Conservation (phyloP, 2,888 invertebrate genomes). For the Tetragnatha montana region DNA sequence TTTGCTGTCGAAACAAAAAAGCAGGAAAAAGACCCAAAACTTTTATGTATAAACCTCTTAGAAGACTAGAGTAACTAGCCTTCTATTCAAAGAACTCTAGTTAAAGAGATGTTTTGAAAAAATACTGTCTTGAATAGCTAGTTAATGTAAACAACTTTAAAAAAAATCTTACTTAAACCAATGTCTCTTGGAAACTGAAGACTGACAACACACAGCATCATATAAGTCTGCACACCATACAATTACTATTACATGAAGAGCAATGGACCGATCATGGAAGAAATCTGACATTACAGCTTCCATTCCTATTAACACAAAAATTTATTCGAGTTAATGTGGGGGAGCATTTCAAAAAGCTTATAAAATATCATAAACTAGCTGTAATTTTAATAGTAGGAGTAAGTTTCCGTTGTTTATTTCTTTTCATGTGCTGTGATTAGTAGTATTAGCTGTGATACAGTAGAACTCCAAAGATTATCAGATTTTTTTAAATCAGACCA, state of each 20-base stretch:
- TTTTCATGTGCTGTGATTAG: no score
- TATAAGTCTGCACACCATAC: slow-evolving; percentile 99
- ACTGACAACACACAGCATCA: slow-evolving; percentile 98
- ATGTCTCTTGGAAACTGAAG: slow-evolving; percentile 92
- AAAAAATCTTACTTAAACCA: slow-evolving; percentile 93
- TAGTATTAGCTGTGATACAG: no score
- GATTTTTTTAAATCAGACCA: no score
- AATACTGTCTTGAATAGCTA: neutral
- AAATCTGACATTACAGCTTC: slow-evolving; percentile 99
- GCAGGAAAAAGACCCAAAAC: no score
- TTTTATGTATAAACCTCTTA: no score
- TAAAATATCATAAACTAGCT: no score
- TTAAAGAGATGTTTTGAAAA: neutral
- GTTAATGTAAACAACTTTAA: slow-evolving; percentile 35
- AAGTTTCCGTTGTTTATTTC: no score
- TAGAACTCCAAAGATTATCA: no score
- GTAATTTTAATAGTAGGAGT: no score
- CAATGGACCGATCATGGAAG: slow-evolving; percentile 98
- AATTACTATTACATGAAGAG: slow-evolving; percentile 89
- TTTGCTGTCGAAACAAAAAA: neutral
- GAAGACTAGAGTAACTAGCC: no score
- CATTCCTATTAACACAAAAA: slow-evolving; percentile 86
- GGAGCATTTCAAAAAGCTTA: no score
- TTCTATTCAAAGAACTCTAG: neutral
- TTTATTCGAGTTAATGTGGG: no score